These are phyloP conservation scores for Falcunculus frontatus DNA, from an alignment of 2,113 vertebrate genomes.

Conservation along the genomic window DNA sequence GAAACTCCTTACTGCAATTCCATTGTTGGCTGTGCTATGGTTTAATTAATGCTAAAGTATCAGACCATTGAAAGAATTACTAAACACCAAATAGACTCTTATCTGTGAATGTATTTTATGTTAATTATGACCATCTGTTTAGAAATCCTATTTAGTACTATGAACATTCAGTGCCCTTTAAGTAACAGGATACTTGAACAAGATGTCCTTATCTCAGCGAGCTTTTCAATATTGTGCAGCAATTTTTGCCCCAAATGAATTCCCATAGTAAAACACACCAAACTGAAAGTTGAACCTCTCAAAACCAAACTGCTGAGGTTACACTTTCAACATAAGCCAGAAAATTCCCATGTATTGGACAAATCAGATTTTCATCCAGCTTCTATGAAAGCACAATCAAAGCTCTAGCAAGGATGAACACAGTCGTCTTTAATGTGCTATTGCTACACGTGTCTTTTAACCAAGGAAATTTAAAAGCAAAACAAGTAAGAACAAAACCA, in stretches of 20 bases:
- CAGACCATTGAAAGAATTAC: constrained; percentile 34
- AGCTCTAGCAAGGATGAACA: background rate
- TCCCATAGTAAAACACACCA: background rate
- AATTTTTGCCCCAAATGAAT: background rate
- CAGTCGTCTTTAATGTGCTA: background rate
- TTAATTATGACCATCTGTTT: constrained; percentile 59
- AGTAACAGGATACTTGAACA: constrained; percentile 41
- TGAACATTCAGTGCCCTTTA: constrained; percentile 32
- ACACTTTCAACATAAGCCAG: background rate
- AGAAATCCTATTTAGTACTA: constrained; percentile 41
- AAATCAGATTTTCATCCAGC: background rate
- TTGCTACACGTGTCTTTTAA: background rate
- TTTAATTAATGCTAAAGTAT: constrained; percentile 41
- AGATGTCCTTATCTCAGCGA: constrained; percentile 19
- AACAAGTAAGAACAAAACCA: background rate
- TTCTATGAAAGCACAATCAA: background rate
- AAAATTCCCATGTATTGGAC: background rate
- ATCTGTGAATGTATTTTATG: constrained; percentile 43
- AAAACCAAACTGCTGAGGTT: background rate
- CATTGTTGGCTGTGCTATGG: background rate
- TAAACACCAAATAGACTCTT: constrained; percentile 20
- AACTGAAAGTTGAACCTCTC: background rate
- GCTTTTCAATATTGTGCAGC: background rate
- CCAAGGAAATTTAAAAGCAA: background rate
- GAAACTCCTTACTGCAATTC: background rate